phyloP scores from a whole-genome alignment of 2,888 invertebrate species.

The Carpatolechia fugitivella region DNA sequence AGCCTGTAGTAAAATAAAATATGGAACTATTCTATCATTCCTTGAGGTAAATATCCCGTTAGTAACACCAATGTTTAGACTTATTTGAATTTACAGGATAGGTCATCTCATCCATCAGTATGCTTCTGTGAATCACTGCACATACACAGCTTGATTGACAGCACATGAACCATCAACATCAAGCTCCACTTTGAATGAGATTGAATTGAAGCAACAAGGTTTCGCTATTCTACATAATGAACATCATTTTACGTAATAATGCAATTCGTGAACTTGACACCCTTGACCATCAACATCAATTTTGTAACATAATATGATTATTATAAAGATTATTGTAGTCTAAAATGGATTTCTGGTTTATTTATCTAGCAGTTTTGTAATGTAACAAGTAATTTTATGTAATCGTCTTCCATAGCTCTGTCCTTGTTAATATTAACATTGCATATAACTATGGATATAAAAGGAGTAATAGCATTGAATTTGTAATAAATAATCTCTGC shows the following conservation, averaged over 20 bases:
- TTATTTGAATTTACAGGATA: too few species aligned
- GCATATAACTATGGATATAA: background rate
- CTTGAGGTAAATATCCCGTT: too few species aligned
- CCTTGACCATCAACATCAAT: background rate
- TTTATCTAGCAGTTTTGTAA: too few species aligned
- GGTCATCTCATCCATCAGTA: too few species aligned
- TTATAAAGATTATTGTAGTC: background rate
- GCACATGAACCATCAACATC: background rate
- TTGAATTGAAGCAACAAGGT: background rate
- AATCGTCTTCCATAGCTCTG: background rate
- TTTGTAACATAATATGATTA: background rate
- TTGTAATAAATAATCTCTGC: background rate
- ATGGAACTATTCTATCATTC: too few species aligned
- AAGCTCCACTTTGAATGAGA: background rate
- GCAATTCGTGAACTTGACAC: background rate
- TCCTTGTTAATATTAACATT: background rate
- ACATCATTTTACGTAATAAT: background rate
- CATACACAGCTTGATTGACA: background rate
- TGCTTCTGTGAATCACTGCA: background rate
- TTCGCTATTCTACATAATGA: background rate
- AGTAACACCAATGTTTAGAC: too few species aligned
- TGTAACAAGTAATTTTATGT: too few species aligned
- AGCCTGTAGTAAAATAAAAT: too few species aligned
- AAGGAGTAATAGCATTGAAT: background rate
- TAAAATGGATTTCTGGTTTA: background rate